Evolutionary conservation across 2,797 vertebrate species (phyloP).

Genomic region (Lutjanus argentimaculatus): DNA sequence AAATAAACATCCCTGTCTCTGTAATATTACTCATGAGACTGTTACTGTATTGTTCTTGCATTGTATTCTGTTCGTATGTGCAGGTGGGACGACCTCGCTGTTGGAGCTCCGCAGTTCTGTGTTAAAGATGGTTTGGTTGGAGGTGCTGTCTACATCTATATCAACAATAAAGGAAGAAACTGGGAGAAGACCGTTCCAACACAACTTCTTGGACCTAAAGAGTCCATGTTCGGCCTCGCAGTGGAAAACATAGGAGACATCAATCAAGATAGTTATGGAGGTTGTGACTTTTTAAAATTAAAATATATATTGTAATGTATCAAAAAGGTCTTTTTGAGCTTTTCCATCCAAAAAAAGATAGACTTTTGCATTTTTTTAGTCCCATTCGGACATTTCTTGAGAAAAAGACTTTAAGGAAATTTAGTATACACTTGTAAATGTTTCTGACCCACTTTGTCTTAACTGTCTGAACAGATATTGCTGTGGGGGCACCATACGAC

Average conservation of each 20-base stretch:
- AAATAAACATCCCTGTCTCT: no score
- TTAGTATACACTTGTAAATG: neutral
- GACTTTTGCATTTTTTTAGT: no score
- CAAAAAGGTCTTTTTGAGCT: no score
- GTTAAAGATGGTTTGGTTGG: constrained; percentile 88
- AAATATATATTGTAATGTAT: neutral
- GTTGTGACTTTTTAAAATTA: constrained; percentile 71
- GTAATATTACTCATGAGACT: neutral
- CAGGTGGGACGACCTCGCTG: constrained; percentile 95
- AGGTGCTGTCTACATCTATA: constrained; percentile 92
- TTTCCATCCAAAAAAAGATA: no score
- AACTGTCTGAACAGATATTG: constrained; percentile 88
- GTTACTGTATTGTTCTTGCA: neutral
- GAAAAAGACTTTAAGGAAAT: neutral
- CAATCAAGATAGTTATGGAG: constrained; percentile 92
- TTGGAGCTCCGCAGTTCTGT: constrained; percentile 94
- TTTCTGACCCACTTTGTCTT: neutral
- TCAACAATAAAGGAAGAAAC: constrained; percentile 85
- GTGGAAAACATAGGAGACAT: constrained; percentile 93
- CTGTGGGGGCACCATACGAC: constrained; percentile 93
- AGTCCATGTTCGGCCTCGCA: constrained; percentile 95
- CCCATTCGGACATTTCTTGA: no score
- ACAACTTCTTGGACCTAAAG: constrained; percentile 87
- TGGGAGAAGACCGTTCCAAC: constrained; percentile 88
- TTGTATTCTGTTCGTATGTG: constrained; percentile 15